Conservation (phyloP, 2,888 invertebrate genomes). For the Scelioninae gen. 1 region DNA sequence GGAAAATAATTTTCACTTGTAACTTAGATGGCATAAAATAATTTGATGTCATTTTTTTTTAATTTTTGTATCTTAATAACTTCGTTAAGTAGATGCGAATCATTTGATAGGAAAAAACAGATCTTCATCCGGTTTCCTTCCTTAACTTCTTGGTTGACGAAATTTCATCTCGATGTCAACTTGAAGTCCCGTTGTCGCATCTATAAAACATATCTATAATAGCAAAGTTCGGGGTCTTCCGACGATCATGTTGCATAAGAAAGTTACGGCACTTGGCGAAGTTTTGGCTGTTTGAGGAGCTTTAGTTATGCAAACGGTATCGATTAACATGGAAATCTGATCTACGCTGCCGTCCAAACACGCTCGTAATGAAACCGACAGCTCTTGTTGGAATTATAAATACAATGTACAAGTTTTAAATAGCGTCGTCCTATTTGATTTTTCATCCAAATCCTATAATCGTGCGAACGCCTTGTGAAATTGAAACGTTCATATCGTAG, state of each 20-base stretch:
- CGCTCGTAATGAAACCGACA: conserved; percentile 46
- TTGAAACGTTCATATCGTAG: neutral
- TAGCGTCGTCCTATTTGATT: neutral
- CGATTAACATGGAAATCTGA: conserved; percentile 60
- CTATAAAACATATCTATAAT: conserved; percentile 59
- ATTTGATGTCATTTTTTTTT: too few species aligned
- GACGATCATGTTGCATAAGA: conserved; percentile 63
- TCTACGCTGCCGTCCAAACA: conserved; percentile 47
- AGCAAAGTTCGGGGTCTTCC: conserved; percentile 52
- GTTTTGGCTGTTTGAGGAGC: conserved; percentile 58
- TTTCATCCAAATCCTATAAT: conserved; percentile 6
- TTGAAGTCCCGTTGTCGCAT: conserved; percentile 44
- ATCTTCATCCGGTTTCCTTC: conserved; percentile 5
- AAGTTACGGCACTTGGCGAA: conserved; percentile 61
- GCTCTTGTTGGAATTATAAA: conserved; percentile 43
- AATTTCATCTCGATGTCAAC: conserved; percentile 30
- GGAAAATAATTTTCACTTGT: too few species aligned
- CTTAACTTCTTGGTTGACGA: conserved; percentile 14
- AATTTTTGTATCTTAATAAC: too few species aligned
- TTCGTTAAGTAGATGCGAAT: too few species aligned
- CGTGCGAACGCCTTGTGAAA: neutral
- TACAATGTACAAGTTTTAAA: conserved; percentile 39
- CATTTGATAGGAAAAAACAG: too few species aligned
- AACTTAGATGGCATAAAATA: too few species aligned
- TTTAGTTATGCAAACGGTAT: conserved; percentile 68